These are phyloP conservation scores for Amazonetta brasiliensis DNA, from an alignment of 2,797 vertebrate genomes.

Conservation along the genomic window DNA sequence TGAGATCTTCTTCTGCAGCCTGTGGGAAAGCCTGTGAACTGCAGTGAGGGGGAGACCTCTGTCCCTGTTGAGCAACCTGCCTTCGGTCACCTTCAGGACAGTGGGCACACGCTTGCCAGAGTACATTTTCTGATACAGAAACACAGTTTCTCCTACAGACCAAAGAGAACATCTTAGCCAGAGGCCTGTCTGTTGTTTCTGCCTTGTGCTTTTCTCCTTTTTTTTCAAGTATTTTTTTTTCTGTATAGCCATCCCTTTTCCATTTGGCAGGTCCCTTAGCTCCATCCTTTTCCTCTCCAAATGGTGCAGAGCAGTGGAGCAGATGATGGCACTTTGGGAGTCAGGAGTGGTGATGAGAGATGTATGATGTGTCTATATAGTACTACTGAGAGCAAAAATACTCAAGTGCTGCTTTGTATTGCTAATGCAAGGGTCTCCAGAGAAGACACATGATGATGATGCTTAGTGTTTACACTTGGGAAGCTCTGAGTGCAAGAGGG, in stretches of 20 bases:
- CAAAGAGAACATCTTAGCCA: neutral
- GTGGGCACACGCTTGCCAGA: rapidly evolving
- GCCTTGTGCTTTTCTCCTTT: neutral
- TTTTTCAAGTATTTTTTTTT: neutral
- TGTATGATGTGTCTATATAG: neutral
- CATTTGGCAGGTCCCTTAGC: neutral
- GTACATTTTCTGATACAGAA: neutral
- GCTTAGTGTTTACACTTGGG: neutral
- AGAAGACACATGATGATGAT: neutral
- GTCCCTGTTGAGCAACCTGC: neutral
- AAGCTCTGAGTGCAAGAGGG: neutral
- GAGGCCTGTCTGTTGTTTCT: neutral
- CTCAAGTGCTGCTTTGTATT: neutral
- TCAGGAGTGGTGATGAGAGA: neutral
- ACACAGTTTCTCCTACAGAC: neutral
- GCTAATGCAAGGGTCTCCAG: neutral
- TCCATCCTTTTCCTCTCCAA: neutral
- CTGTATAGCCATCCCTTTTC: neutral
- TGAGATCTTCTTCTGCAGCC: neutral
- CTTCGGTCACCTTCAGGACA: neutral
- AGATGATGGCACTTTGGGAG: neutral
- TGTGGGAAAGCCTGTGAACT: neutral
- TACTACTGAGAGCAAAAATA: neutral
- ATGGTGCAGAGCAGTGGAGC: neutral
- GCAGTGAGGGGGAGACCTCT: neutral